Conservation (phyloP, 1,140 invertebrate species). For the Bradynema listronoti region DNA sequence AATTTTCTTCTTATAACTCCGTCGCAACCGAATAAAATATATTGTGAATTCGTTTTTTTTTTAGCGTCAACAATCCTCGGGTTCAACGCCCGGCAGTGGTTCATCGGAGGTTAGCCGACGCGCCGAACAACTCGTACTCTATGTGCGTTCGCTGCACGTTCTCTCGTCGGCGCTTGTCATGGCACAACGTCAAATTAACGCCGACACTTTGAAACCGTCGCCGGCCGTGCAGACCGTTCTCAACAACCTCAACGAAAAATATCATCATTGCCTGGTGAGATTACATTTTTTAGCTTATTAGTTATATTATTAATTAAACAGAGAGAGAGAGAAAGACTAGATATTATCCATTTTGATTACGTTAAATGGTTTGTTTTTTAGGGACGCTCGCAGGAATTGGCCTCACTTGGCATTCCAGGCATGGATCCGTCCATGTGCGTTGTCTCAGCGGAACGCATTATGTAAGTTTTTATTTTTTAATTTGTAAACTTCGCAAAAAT, state of each 20-base stretch:
- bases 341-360: no score
- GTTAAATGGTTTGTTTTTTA: no score
- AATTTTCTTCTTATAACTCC: no score
- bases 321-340: no score
- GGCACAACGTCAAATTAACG: slow-evolving; percentile 68
- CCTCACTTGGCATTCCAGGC: slow-evolving; percentile 53
- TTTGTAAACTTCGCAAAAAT: slow-evolving; percentile 5
- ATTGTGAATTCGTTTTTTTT: no score
- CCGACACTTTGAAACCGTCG: slow-evolving; percentile 77
- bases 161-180: slow-evolving; percentile 81
- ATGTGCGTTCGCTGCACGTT: slow-evolving; percentile 80
- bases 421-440: slow-evolving; percentile 46
- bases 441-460: slow-evolving; percentile 54
- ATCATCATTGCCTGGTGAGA: slow-evolving; percentile 52
- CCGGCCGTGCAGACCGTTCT: slow-evolving; percentile 73
- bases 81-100: no score
- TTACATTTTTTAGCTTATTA: not conserved
- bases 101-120: no score
- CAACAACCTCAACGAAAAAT: slow-evolving; percentile 56
- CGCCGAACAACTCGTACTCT: slow-evolving; percentile 85
- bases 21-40: no score
- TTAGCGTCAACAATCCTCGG: no score
- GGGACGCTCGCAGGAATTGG: slow-evolving; percentile 56
- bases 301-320: no score
- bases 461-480: slow-evolving; percentile 44